Base-by-base conservation (phyloP, 2,888 invertebrate species). In the Acutogordius australiensis region DNA sequence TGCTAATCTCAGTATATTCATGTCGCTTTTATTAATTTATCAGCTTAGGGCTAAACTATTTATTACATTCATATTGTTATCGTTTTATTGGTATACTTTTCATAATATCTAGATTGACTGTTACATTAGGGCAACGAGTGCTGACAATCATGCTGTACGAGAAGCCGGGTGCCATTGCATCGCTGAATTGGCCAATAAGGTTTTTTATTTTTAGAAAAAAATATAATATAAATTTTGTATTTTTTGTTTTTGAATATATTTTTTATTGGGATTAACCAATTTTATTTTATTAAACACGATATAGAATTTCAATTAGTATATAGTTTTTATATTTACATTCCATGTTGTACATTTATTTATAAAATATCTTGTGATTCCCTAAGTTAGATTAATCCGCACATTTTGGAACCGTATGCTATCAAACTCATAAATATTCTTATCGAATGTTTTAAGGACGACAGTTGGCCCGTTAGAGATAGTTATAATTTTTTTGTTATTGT, bases 91-190 rank as follows among this genome's bases (percentile, higher is more conserved):
- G 62, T 62, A 62, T 28, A n/a, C n/a, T n/a, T n/a, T n/a, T n/a
- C n/a, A n/a, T n/a, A n/a, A n/a, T n/a, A n/a, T 61, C 1, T 64
- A 74, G 71, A 73, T 75, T 1, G 67, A 68, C 1, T 75, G 72
- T 65, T 76, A 76, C 64, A 66, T 73, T 28, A 66, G 67, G 30
- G 73, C 74, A 28, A 73, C 74, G 51, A 67, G 68, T 29, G 73
- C 75, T 44, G 73, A 75, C 64, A 76, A 76, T 66, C 75, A 76
- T 66, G 75, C 76, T 57, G 76, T 76, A 18, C 63, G 73, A n/a
- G 76, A 76, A 65, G 75, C 76, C 13, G 75, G 75, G 1, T 76
- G 76, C 69, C 72, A 75, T 1, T 76, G 76, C 64, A 75, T 76
- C 62, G 74, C 75, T 44, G 76, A 76, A 64, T 68, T 76, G 28